Conservation (phyloP, 2,888 invertebrate genomes). For the Drosophila tripunctata region DNA sequence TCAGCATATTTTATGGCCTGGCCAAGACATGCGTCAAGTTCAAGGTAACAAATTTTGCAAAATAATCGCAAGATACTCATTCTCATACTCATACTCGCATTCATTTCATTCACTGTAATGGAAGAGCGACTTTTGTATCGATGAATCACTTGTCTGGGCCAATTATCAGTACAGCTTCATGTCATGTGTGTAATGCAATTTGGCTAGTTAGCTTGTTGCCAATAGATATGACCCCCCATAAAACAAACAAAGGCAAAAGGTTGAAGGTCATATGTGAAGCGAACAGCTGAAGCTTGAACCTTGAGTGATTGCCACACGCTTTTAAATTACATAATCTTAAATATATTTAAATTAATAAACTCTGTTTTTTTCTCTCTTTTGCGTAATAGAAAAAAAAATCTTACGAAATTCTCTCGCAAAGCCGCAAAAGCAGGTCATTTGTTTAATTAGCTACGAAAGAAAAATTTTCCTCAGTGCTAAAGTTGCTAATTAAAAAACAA, state of each 20-base stretch:
- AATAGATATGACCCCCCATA: neutral
- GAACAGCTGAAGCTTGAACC: neutral
- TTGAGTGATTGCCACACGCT: neutral
- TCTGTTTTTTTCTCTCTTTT: neutral
- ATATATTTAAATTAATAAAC: neutral
- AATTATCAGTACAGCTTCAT: constrained; percentile 36
- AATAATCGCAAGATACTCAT: constrained; percentile 4
- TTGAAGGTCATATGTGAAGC: constrained; percentile 15
- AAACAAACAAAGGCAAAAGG: constrained; percentile 12
- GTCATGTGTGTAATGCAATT: constrained; percentile 6
- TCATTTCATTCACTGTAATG: neutral
- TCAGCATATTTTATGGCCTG: constrained; percentile 48
- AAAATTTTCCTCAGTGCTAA: constrained; percentile 1
- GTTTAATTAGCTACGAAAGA: constrained; percentile 25
- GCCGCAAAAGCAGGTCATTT: constrained; percentile 27
- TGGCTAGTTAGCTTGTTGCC: constrained; percentile 4
- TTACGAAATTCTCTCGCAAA: constrained; percentile 7
- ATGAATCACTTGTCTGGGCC: constrained; percentile 24
- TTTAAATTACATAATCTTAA: neutral
- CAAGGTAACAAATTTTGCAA: constrained; percentile 58
- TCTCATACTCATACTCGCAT: neutral
- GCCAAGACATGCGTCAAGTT: constrained; percentile 57
- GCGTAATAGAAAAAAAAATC: neutral
- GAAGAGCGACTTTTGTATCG: neutral
- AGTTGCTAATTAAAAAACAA: constrained; percentile 25